Evolutionary conservation across 92 coral and sea anemone species (phyloP).

Genomic region (Montipora capitata): DNA sequence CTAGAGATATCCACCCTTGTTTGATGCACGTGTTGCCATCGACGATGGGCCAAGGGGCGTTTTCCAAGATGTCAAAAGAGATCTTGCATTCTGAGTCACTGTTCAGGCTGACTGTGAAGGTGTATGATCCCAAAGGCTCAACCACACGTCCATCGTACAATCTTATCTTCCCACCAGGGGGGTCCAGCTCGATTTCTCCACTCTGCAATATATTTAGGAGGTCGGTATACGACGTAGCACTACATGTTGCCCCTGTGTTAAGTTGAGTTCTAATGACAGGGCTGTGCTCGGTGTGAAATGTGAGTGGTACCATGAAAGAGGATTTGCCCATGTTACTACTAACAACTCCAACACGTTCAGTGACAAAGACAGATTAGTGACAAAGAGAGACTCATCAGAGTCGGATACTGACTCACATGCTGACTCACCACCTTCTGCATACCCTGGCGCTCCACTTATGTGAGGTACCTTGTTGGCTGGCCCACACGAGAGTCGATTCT

Average conservation of each 20-base stretch:
- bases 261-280: slow-evolving; percentile 9
- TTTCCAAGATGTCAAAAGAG: slow-evolving; percentile 6
- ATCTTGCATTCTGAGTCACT: background rate
- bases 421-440: too few species aligned
- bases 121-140: slow-evolving; percentile 16
- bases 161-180: slow-evolving; percentile 8
- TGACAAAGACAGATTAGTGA: background rate
- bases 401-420: too few species aligned
- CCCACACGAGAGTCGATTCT: too few species aligned
- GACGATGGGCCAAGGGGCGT: slow-evolving; percentile 3
- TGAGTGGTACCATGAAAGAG: slow-evolving; percentile 24
- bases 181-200: slow-evolving; percentile 11
- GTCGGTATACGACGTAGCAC: too few species aligned
- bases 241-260: background rate
- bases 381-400: background rate
- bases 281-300: slow-evolving; percentile 10
- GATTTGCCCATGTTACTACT: slow-evolving; percentile 13
- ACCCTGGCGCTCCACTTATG: too few species aligned
- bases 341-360: slow-evolving; percentile 20
- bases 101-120: slow-evolving; percentile 8
- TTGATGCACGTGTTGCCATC: background rate
- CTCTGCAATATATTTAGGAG: background rate
- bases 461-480: background rate
- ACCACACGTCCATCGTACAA: background rate
- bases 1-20: background rate